Conservation (phyloP, 2,113 vertebrate species). For the Helogale parvula region DNA sequence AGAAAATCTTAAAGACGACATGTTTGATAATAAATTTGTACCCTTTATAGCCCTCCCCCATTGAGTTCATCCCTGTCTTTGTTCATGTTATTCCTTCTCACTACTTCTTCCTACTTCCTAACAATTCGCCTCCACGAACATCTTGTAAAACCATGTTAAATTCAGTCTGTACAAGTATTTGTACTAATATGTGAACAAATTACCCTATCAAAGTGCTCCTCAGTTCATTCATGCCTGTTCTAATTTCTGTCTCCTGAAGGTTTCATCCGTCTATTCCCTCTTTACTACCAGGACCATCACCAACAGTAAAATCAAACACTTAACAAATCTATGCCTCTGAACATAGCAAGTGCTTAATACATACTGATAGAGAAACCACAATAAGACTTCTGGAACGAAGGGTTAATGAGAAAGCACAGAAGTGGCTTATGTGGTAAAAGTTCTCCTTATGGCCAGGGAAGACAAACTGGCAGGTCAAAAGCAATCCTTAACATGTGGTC, state of each 20-base stretch:
- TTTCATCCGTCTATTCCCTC: not conserved
- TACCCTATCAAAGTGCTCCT: not conserved
- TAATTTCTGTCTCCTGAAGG: not conserved
- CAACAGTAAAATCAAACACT: not conserved
- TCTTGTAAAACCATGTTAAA: slow-evolving; percentile 18
- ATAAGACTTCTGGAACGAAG: not conserved
- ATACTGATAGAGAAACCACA: not conserved
- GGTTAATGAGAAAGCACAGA: not conserved
- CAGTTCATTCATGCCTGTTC: not conserved
- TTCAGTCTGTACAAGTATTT: not conserved
- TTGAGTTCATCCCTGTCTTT: not conserved
- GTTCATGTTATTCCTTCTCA: not conserved
- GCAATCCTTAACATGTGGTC: not conserved
- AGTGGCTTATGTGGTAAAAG: not conserved
- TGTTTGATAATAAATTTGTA: not conserved
- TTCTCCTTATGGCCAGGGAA: not conserved
- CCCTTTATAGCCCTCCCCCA: not conserved
- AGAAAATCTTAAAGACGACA: not conserved
- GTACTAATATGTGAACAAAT: not conserved
- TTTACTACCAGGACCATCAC: not conserved
- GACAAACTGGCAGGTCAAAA: not conserved
- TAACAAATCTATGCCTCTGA: not conserved
- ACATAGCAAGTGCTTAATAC: not conserved
- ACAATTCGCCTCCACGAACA: not conserved
- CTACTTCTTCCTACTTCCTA: not conserved